Percentiles rank a stretch among this genome's conserved stretches.
phyloP scores from a whole-genome alignment of 2,888 invertebrate species.

The Philonicus albiceps region DNA sequence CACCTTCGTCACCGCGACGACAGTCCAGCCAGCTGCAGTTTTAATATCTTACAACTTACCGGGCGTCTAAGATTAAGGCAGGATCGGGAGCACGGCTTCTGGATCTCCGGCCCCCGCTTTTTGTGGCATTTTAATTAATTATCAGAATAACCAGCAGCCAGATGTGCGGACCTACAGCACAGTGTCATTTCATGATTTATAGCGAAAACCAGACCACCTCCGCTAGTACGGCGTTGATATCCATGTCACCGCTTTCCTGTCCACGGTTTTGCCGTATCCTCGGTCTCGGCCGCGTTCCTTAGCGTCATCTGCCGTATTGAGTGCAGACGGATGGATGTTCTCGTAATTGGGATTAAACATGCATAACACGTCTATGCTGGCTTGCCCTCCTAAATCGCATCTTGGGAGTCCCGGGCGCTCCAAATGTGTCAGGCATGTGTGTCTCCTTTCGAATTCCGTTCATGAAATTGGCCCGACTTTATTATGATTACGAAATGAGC shows the following conservation, averaged over 20 bases:
- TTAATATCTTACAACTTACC: background rate
- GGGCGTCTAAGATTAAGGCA: background rate
- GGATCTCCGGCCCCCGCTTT: background rate
- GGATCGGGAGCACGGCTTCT: conserved; percentile 1
- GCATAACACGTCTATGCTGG: conserved; percentile 13
- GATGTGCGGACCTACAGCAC: conserved; percentile 29
- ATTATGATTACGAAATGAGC: conserved; percentile 28
- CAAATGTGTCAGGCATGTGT: conserved; percentile 35
- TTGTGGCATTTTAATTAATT: conserved; percentile 32
- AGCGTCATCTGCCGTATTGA: conserved; percentile 22
- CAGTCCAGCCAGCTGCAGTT: background rate
- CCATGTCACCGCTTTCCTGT: conserved; percentile 37
- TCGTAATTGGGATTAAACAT: conserved; percentile 29
- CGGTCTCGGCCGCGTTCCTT: background rate
- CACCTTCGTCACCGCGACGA: background rate
- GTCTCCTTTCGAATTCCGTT: conserved; percentile 10
- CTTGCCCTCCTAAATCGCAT: conserved; percentile 19
- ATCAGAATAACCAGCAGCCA: conserved; percentile 1
- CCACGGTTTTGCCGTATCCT: background rate
- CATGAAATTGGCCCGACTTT: conserved; percentile 19
- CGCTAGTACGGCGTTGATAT: conserved; percentile 4
- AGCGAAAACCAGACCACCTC: conserved; percentile 15
- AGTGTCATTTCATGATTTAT: conserved; percentile 35
- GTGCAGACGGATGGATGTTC: conserved; percentile 18
- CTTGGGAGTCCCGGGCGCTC: background rate